Base-by-base conservation (phyloP, 2,888 invertebrate genomes). In the Archaeoteleia sp. region DNA sequence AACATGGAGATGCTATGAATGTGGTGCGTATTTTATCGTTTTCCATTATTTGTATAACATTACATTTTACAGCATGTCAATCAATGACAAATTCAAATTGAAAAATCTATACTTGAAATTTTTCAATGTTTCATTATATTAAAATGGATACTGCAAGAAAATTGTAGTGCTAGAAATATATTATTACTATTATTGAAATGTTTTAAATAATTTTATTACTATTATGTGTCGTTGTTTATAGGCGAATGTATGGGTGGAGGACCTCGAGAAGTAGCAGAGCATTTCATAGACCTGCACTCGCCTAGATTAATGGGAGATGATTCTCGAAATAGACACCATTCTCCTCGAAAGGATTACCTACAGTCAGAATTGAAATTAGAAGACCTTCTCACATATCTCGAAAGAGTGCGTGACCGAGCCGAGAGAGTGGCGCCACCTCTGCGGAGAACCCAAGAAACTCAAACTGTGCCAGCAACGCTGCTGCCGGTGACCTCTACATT, bases 1-100 rank as follows among this genome's bases (percentile, higher is more conserved):
- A 0, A 82, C 82, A 5, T 85, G 85, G 85, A 78, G 80, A 48
- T 85, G 85, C 54, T 83, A 84, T 61, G 85, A 85, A 63, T 85
- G 85, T 62, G 84, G 85, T 84, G 67, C 74, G 78, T 74, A 37
- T 39, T 37, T 15, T 10, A 54, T 29, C 10, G 30, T 30, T 49
- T 7, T 25, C 27, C 20, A 45, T n/a, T 14, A 17, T 43, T 43
- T 34, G 15, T 7, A 10, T n/a, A n/a, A n/a, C n/a, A n/a, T n/a
- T n/a, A 15, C 12, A 27, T 8, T 5, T 35, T 25, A 35, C 12
- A 17, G 15, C 17, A 14, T 29, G 39, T 17, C 34, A 10, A 32
- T 32, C 2, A 32, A 17, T 12, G 13, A 5, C 9, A 14, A 42
- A 30, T 29, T 43, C 3, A 20, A 39, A 42, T 42, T 35, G 14